Base-by-base conservation (phyloP, 2,888 invertebrate species). In the Ferdinandea cuprea region DNA sequence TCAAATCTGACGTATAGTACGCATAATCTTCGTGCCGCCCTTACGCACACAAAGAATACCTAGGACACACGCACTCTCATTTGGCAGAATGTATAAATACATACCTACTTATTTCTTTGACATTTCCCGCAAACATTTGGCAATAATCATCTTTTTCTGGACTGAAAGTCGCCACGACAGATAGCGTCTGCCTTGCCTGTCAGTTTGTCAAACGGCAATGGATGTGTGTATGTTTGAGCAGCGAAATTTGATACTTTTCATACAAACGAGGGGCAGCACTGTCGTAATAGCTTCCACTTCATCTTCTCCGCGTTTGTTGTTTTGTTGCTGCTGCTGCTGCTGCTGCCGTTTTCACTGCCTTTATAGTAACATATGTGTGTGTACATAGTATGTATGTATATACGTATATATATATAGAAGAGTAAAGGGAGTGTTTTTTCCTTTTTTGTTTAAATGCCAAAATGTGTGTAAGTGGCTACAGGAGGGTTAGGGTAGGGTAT, bases 231-330 rank as follows among this genome's bases (percentile, higher is more conserved):
- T 78, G 63, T 73, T 72, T 52, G 68, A 61, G 42, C 50, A 25
- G 77, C 19, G 48, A 59, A 83, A 83, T 59, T 63, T 73, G 83
- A 83, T 83, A 83, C 83, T 78, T 78, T 83, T 54, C 61, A 58
- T 68, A 83, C 68, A 83, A 83, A 83, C 78, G 78, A 78, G 83
- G 83, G 78, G 78, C 83, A 83, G 78, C 78, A 78, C 83, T 83
- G 78, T 78, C 83, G 83, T 83, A 78, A 83, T 83, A 83, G 83
- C 83, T 83, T 83, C 78, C 50, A 80, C 79, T 80, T 80, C 72
- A 68, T 72, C 81, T 78, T 83, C 81, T 65, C 65, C 46, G 71
- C 42, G 44, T 68, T 71, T 30, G 52, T 50, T 50, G n/a, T n/a
- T n/a, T n/a, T n/a, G 69, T 35, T 76, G 61, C 54, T 71, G 68